phyloP scores from a whole-genome alignment of 2,113 vertebrate species.

The Myxocyprinus asiaticus region DNA sequence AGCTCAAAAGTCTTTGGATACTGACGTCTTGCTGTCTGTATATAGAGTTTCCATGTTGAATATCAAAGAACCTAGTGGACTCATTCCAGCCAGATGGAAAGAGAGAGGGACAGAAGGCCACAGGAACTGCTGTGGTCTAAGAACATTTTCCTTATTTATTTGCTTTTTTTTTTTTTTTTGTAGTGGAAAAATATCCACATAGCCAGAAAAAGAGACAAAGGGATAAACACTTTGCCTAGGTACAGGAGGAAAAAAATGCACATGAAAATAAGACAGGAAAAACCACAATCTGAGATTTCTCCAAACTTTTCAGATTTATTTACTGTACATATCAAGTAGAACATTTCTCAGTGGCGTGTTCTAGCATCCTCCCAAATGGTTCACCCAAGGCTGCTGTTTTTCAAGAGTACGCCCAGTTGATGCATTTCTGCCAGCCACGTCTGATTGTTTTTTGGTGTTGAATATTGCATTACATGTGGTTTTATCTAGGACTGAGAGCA shows the following conservation, averaged over 20 bases:
- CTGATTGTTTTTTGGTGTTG: background rate
- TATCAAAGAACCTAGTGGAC: slow-evolving; percentile 13
- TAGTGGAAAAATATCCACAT: background rate
- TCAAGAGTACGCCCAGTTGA: background rate
- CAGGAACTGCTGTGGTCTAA: slow-evolving; percentile 17
- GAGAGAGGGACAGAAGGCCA: background rate
- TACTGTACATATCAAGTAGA: background rate
- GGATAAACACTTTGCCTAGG: background rate
- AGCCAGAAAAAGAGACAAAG: background rate
- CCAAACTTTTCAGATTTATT: background rate
- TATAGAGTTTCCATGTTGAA: slow-evolving; percentile 24
- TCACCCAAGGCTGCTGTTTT: background rate
- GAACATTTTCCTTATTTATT: slow-evolving; percentile 28
- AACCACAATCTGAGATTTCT: background rate
- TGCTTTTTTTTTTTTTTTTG: slow-evolving; percentile 11
- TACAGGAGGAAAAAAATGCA: background rate
- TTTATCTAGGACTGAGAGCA: background rate
- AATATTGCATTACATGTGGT: background rate
- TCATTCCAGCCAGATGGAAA: background rate
- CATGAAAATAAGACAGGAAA: background rate
- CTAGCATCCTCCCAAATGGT: background rate
- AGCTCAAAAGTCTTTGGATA: slow-evolving; percentile 9
- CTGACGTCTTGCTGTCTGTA: slow-evolving; percentile 9
- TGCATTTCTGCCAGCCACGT: background rate
- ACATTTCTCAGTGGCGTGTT: background rate